Conservation (phyloP, 2,888 invertebrate genomes). For the Athalia cordata region DNA sequence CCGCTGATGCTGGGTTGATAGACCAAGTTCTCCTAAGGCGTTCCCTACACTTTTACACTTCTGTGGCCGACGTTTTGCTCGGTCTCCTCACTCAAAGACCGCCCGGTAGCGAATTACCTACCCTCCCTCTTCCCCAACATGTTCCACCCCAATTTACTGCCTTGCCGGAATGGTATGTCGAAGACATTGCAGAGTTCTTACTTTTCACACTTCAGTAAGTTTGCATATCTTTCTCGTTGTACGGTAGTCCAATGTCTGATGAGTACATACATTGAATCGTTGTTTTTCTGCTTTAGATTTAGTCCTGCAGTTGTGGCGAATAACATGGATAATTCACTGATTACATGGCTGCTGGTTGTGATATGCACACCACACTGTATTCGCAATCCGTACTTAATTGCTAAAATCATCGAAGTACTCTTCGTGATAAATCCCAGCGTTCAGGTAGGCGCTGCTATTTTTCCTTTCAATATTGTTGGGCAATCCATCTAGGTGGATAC, state of each 20-base stretch:
- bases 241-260: constrained; percentile 23
- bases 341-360: constrained; percentile 91
- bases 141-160: constrained; percentile 88
- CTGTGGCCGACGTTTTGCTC: constrained; percentile 87
- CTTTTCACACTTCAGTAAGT: constrained; percentile 94
- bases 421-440: constrained; percentile 86
- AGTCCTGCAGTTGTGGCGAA: constrained; percentile 84
- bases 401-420: constrained; percentile 95
- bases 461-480: neutral
- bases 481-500: neutral
- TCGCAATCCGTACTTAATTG: constrained; percentile 97
- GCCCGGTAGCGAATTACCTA: constrained; percentile 73
- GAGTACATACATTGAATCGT: constrained; percentile 18
- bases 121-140: constrained; percentile 78
- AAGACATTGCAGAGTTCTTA: constrained; percentile 97
- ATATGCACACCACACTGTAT: constrained; percentile 93
- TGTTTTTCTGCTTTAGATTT: constrained; percentile 77
- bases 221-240: neutral
- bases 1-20: constrained; percentile 92
- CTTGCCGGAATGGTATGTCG: constrained; percentile 97
- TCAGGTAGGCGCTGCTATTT: constrained; percentile 67
- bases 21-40: constrained; percentile 89
- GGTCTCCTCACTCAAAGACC: constrained; percentile 79
- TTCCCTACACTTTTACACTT: constrained; percentile 90
- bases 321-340: constrained; percentile 87